phyloP scores from a whole-genome alignment of 1,140 invertebrate genomes.

The Doryteuthis pealeii region DNA sequence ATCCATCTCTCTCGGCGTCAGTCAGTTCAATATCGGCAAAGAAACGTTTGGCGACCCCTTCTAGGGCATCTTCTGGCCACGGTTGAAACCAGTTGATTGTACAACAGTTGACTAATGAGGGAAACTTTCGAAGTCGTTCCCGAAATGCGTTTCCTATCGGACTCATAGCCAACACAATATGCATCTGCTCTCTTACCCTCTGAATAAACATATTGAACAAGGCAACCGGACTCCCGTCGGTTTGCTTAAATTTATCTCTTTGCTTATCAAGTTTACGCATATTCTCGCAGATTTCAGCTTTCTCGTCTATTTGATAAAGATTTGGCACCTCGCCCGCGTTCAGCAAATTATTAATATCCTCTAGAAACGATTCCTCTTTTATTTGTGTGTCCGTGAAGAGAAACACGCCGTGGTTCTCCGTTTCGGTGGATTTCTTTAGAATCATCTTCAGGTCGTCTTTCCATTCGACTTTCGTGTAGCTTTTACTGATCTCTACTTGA shows the following conservation, averaged over 20 bases:
- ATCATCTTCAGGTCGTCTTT: slow-evolving; percentile 59
- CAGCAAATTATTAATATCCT: slow-evolving; percentile 91
- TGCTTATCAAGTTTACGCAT: slow-evolving; percentile 85
- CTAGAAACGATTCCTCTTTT: slow-evolving; percentile 89
- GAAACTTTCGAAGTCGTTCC: slow-evolving; percentile 87
- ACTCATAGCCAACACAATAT: slow-evolving; percentile 90
- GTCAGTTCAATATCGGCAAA: not conserved
- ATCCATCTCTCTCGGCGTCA: not conserved
- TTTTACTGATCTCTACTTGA: slow-evolving; percentile 61
- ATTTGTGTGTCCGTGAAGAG: slow-evolving; percentile 90
- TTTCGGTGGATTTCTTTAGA: slow-evolving; percentile 59
- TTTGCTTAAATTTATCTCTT: slow-evolving; percentile 85
- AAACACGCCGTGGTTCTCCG: slow-evolving; percentile 86
- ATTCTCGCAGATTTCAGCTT: slow-evolving; percentile 89
- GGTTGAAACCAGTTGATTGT: slow-evolving; percentile 68
- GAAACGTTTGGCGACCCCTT: not conserved
- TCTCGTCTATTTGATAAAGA: slow-evolving; percentile 85
- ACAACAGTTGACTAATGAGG: slow-evolving; percentile 92
- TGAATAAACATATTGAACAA: slow-evolving; percentile 92
- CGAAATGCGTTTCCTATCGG: slow-evolving; percentile 86
- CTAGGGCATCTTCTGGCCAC: not conserved
- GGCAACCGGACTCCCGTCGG: slow-evolving; percentile 85
- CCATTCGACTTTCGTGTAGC: slow-evolving; percentile 58
- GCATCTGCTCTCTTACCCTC: slow-evolving; percentile 87
- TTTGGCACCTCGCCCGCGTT: slow-evolving; percentile 95